These are phyloP conservation scores for Tenodera sinensis DNA, from an alignment of 2,888 invertebrate genomes.

Conservation along the genomic window DNA sequence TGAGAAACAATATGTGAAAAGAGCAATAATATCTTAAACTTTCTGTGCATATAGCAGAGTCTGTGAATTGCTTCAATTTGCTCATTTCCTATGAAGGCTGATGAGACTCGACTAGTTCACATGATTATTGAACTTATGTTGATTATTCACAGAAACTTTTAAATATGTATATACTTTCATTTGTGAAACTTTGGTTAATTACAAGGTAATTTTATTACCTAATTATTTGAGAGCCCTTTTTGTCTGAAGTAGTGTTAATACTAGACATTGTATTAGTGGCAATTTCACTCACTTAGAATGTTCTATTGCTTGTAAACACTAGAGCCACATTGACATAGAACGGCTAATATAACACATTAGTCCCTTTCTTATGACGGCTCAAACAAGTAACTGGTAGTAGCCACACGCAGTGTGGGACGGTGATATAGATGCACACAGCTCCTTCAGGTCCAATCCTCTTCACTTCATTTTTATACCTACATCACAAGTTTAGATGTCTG, in stretches of 20 bases:
- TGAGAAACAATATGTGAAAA: neutral
- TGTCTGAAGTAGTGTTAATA: too few species aligned
- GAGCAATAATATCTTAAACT: neutral
- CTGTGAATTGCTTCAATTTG: neutral
- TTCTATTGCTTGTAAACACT: neutral
- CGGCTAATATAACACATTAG: neutral
- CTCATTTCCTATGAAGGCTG: neutral
- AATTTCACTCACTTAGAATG: neutral
- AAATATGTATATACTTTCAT: neutral
- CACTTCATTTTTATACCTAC: neutral
- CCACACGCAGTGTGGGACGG: neutral
- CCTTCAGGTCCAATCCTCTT: neutral
- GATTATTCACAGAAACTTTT: neutral
- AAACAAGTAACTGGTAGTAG: neutral
- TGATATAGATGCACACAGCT: neutral
- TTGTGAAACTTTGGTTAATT: neutral
- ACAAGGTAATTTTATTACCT: too few species aligned
- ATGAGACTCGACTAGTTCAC: neutral
- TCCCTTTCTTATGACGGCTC: neutral
- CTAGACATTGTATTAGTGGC: neutral
- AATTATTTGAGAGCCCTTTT: neutral
- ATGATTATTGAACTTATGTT: neutral
- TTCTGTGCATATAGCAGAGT: neutral
- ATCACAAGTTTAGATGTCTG: neutral
- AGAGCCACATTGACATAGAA: neutral